Percentiles rank a stretch among this genome's conserved stretches.
Conservation (phyloP, 1,140 invertebrate species). For the Eriosoma lanigerum region DNA sequence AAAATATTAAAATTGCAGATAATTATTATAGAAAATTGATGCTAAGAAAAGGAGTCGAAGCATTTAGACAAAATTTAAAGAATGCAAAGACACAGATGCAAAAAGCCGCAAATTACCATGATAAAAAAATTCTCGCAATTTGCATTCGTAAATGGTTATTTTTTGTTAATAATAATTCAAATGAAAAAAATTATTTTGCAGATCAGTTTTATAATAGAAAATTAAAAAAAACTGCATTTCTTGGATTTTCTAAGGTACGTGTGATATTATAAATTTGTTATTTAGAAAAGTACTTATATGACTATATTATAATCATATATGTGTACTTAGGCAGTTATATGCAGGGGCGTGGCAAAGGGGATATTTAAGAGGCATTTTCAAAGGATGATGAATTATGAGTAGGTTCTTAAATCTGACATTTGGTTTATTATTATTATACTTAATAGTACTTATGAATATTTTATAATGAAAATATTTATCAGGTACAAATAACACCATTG, state of each 20-base stretch:
- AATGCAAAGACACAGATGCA: not conserved
- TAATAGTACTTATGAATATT: too few species aligned
- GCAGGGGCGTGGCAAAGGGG: too few species aligned
- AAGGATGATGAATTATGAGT: too few species aligned
- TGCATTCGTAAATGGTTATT: conserved; percentile 26
- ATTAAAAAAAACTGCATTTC: conserved; percentile 9
- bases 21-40: conserved; percentile 8
- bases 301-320: too few species aligned
- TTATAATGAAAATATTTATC: too few species aligned
- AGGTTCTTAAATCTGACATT: too few species aligned
- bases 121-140: not conserved
- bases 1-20: conserved; percentile 27
- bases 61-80: conserved; percentile 14
- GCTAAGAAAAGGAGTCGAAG: not conserved
- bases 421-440: too few species aligned
- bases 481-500: too few species aligned
- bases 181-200: conserved; percentile 12
- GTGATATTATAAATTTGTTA: too few species aligned
- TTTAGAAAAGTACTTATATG: too few species aligned
- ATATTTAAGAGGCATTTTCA: too few species aligned
- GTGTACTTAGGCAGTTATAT: too few species aligned
- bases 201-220: conserved; percentile 38
- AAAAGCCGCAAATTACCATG: not conserved
- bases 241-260: not conserved
- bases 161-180: conserved; percentile 7